phyloP scores from a whole-genome alignment of 2,113 vertebrate genomes.

The Hippocampus barbouri region DNA sequence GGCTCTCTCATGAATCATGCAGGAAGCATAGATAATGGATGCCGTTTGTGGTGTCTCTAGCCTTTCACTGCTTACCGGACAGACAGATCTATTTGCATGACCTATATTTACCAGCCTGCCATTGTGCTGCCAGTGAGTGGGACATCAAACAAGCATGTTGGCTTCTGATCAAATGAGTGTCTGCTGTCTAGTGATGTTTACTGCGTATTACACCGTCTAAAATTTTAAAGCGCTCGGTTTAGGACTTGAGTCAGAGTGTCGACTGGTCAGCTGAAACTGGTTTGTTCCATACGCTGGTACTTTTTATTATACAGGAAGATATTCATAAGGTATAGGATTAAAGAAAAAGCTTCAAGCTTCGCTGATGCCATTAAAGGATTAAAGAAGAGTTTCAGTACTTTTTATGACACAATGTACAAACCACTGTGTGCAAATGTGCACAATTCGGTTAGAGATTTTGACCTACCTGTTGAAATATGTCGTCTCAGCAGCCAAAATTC shows the following conservation, averaged over 20 bases:
- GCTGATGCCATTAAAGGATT: slow-evolving; percentile 47
- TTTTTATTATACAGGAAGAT: neutral
- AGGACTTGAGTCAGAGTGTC: neutral
- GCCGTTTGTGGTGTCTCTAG: slow-evolving; percentile 44
- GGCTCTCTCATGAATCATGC: slow-evolving; percentile 51
- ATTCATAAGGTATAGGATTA: slow-evolving; percentile 2
- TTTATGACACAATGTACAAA: neutral
- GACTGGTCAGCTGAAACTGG: neutral
- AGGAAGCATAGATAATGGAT: slow-evolving; percentile 63
- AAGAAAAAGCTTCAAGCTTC: slow-evolving; percentile 50
- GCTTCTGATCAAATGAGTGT: neutral
- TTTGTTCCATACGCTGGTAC: neutral
- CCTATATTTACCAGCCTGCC: slow-evolving; percentile 39
- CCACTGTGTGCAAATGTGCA: too few relatives aligned
- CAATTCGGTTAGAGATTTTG: too few relatives aligned
- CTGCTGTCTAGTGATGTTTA: neutral
- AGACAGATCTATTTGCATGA: slow-evolving; percentile 56
- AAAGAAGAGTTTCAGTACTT: slow-evolving; percentile 4
- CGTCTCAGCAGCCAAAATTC: too few relatives aligned
- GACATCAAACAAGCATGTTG: slow-evolving; percentile 24
- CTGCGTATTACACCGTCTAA: neutral
- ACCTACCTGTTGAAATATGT: too few relatives aligned
- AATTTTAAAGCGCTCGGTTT: neutral
- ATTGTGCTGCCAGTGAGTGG: slow-evolving; percentile 18
- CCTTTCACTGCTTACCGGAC: slow-evolving; percentile 45